Evolutionary conservation across 2,113 vertebrate genomes (phyloP), one percentile per base, ranked within the genome.

Genomic region (Spea bombifrons): DNA sequence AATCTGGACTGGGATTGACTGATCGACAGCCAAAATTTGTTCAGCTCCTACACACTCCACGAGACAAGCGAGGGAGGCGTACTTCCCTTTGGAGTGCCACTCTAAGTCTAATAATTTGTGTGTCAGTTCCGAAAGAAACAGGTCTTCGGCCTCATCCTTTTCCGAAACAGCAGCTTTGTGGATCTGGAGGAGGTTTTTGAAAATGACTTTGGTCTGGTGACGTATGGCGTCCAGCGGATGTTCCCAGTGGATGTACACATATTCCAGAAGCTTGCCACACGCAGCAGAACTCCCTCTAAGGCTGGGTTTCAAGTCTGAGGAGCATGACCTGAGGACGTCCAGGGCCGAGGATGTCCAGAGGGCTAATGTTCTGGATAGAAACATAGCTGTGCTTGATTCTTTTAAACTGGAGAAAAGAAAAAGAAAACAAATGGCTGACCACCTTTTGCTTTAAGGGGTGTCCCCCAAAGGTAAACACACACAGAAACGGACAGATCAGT

Each of bases 41-140:
- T 88, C 86, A 4, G 93, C 88, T 47, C 96, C 97, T 7, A 94
- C 84, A 71, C 91, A 93, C 44, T 97, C 95, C 64, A 97, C 94
- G 66, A 98, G 90, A 87, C 88, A 96, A 45, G 92, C 89, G 76
- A 99, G 88, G 2, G 94, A 93, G 10, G 88, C 82, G 0, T 97
- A 99, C 83, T 99, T 98, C n/a, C 97, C 97, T 86, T 95, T 94
- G 55, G 94, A 90, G 6, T 98, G 95, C 96, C 97, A 98, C 86
- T 97, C 96, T 83, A 99, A 87, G 17, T 46, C 89, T 73, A 99
- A 85, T 48, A 98, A 88, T 66, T 44, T 89, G 12, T 86, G 89
- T 1, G 91, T 92, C 75, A 99, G 86, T 17, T 85, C 82, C 1
- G 68, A 80, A 69, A 96, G 77, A 86, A 98, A 98, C 0, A 83